Percentiles rank a stretch among this genome's conserved stretches.
Conservation (phyloP, 2,888 invertebrate genomes). For the Chymomyza caudatula region DNA sequence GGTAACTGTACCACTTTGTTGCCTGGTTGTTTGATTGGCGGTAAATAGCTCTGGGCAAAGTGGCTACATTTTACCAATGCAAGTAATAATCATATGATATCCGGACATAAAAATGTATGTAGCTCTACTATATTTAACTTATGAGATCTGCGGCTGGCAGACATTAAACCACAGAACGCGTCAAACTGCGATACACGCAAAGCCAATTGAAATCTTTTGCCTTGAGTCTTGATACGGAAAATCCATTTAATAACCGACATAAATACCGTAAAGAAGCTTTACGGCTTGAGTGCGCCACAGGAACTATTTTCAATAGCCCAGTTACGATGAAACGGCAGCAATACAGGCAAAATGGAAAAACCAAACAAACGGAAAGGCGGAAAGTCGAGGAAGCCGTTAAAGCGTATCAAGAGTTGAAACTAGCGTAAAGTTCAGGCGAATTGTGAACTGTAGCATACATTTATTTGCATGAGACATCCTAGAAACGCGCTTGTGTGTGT, state of each 20-base stretch:
- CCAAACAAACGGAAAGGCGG: not conserved
- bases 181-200: slow-evolving; percentile 50
- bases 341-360: not conserved
- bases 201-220: slow-evolving; percentile 65
- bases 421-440: slow-evolving; percentile 28
- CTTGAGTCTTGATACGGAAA: slow-evolving; percentile 30
- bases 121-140: slow-evolving; percentile 6
- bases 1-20: not conserved
- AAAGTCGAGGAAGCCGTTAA: not conserved
- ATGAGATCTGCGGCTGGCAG: not conserved
- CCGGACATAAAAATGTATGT: slow-evolving; percentile 59
- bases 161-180: slow-evolving; percentile 24
- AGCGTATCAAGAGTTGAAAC: slow-evolving; percentile 30
- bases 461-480: slow-evolving; percentile 37
- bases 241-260: slow-evolving; percentile 71
- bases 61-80: slow-evolving; percentile 3
- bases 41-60: not conserved
- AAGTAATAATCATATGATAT: slow-evolving; percentile 51
- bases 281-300: slow-evolving; percentile 63
- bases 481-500: slow-evolving; percentile 1
- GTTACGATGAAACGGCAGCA: not conserved
- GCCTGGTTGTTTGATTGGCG: slow-evolving; percentile 24
- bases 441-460: slow-evolving; percentile 19
- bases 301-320: slow-evolving; percentile 39
- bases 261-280: slow-evolving; percentile 67